Conservation (phyloP, 2,113 vertebrate species). For the Malurus elegans region DNA sequence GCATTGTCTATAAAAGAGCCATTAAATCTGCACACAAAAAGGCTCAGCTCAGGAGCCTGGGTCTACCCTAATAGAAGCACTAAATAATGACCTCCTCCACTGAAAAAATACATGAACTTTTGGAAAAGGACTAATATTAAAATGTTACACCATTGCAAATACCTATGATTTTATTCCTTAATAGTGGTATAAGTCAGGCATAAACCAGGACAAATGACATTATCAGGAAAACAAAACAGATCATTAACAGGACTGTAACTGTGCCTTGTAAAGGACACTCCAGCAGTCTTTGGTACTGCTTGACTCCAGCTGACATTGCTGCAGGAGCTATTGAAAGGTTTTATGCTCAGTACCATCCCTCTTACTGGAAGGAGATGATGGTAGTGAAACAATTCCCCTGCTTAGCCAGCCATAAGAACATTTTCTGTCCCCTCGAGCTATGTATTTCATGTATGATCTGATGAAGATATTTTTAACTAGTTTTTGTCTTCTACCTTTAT, state of each 20-base stretch:
- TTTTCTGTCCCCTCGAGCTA: not conserved
- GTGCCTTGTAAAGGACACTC: not conserved
- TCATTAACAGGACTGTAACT: not conserved
- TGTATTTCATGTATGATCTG: not conserved
- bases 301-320: not conserved
- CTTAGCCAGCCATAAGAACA: not conserved
- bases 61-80: constrained; percentile 3
- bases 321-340: not conserved
- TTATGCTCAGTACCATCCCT: not conserved
- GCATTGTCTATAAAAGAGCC: constrained; percentile 13
- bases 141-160: not conserved
- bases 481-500: not conserved
- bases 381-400: not conserved
- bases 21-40: constrained; percentile 20
- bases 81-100: constrained; percentile 19
- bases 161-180: not conserved
- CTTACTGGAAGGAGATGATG: not conserved
- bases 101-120: not conserved
- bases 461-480: not conserved
- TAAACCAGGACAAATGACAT: not conserved
- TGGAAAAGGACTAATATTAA: not conserved
- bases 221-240: not conserved
- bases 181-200: not conserved
- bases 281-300: not conserved
- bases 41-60: not conserved